Evolutionary conservation across 2,113 vertebrate species (phyloP).

Genomic region (Mesitornis unicolor): DNA sequence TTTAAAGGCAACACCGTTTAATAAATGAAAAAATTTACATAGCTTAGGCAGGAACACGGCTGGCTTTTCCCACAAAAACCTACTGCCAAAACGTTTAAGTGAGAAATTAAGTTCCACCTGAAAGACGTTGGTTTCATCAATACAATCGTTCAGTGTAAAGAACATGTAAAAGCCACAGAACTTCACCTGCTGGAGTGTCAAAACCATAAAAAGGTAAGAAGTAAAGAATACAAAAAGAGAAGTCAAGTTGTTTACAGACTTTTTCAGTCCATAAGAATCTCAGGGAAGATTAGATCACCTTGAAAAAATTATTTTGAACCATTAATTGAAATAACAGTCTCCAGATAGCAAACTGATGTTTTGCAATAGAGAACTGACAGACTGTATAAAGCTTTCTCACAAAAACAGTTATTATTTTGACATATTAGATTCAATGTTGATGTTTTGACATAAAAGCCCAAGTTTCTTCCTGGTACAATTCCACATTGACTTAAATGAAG

Average conservation of each 20-base stretch:
- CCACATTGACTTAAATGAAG: neutral
- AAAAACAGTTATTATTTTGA: neutral
- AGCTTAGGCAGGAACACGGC: neutral
- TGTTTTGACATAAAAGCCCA: neutral
- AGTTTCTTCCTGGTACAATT: neutral
- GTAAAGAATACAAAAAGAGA: neutral
- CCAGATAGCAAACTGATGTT: neutral
- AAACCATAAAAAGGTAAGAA: neutral
- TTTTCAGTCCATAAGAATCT: neutral
- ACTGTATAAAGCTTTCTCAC: neutral
- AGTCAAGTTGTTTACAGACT: neutral
- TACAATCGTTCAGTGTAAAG: rapidly evolving
- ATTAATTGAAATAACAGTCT: neutral
- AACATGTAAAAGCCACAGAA: neutral
- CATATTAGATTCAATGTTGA: neutral
- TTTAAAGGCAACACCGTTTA: neutral
- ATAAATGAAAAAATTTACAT: neutral
- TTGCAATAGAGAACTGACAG: neutral
- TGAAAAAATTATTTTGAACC: neutral
- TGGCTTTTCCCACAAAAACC: neutral
- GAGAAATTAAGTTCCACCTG: neutral
- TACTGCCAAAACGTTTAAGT: neutral
- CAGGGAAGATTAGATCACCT: neutral
- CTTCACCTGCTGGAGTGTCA: neutral
- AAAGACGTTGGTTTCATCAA: neutral